A percentile compares a stretch with the other conserved stretches of the same genome.
Conservation (phyloP, 1,140 invertebrate genomes). For the Metaphire vulgaris region DNA sequence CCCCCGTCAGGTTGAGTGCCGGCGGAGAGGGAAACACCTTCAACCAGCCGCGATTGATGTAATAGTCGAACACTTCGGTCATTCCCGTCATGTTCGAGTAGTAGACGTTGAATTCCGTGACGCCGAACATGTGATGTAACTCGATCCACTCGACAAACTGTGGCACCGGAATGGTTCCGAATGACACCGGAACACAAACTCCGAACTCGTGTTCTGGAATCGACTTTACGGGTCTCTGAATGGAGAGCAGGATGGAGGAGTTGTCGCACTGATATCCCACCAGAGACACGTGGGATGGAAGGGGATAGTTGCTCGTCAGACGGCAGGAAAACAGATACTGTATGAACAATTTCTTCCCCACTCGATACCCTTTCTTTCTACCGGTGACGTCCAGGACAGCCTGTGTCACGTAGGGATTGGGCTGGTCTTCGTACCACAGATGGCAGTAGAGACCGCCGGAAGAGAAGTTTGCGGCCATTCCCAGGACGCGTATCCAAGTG, state of each 20-base stretch:
- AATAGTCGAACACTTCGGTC: constrained; percentile 2
- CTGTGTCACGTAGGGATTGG: neutral
- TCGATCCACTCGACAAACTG: constrained; percentile 21
- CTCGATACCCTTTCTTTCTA: neutral
- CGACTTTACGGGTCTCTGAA: neutral
- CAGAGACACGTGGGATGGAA: neutral
- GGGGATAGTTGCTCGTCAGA: neutral
- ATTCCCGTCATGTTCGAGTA: constrained; percentile 3
- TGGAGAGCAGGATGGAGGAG: neutral
- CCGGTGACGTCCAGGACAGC: constrained; percentile 6
- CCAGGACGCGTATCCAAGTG: neutral
- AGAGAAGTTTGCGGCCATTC: neutral
- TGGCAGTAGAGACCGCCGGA: neutral
- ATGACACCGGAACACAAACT: constrained; percentile 1
- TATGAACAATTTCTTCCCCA: neutral
- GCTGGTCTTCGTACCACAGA: constrained; percentile 7
- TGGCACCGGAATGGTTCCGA: neutral
- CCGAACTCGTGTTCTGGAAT: constrained; percentile 2
- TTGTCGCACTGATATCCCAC: neutral
- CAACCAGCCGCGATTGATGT: neutral
- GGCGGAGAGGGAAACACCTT: neutral
- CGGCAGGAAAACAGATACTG: neutral
- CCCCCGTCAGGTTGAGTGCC: neutral
- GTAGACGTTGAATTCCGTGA: constrained; percentile 21
- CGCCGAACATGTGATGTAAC: constrained; percentile 7